Evolutionary conservation across 2,888 invertebrate species (phyloP), one percentile per base, ranked within the genome.

Genomic region (Venusia cambrica): DNA sequence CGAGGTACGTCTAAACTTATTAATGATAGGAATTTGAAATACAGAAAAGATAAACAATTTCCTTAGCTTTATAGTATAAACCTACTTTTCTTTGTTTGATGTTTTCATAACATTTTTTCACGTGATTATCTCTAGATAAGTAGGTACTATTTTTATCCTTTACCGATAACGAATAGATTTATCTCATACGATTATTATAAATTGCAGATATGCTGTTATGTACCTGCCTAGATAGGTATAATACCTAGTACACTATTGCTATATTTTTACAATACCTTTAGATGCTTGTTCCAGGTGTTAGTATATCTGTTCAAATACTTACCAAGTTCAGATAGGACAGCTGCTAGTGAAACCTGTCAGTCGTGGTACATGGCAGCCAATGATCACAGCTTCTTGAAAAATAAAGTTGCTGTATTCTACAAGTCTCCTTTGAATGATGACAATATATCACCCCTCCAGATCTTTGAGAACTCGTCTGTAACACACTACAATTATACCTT

Each of bases 361-460:
- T 75, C 88, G 0, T 94, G 93, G 93, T 90, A 91, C 45, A 87
- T 90, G 41, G 93, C 93, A 5, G 89, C 92, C 3, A 88, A 91
- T 54, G 90, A 92, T 54, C 84, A 89, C 43, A 88, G 89, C 41
- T 88, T 90, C 51, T 66, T 88, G 38, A 88, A 89, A 55, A 77
- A 75, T 33, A 88, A 90, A 67, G 71, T 84, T 13, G 76, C 89
- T 22, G 64, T 88, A 16, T 79, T 89, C 38, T 83, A 75, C 39
- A 87, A 81, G 62, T 61, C 83, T 38, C 54, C 67, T 31, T 57
- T 85, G 9, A 76, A 74, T 52, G 81, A 88, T 49, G 83, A 83
- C 36, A 56, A 64, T 5, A 50, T 51, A 35, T 76, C 80, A 27
- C 76, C 81, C 7, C 57, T 87, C 1, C 60, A 71, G 31, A 69